Evolutionary conservation across 2,888 invertebrate genomes (phyloP), one percentile per base, ranked within the genome.

Genomic region (Leptinotarsa peninsularis): DNA sequence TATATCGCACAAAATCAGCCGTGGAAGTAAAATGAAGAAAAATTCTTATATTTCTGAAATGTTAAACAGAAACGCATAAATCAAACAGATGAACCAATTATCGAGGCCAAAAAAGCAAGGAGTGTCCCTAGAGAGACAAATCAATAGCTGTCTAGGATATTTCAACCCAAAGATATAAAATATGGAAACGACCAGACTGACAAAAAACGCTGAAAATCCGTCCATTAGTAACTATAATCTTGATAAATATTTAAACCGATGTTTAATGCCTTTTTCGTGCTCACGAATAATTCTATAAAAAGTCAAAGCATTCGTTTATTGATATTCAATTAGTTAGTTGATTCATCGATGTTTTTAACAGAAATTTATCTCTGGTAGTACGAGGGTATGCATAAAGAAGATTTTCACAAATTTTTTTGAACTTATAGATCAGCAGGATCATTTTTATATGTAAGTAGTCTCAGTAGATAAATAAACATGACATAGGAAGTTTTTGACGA

Each of bases 231-330:
- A 58, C 69, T 60, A 67, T 68, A 71, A 71, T 76, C 76, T 73
- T 72, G 68, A 76, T 76, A 71, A 76, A 76, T 76, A 76, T 76
- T 76, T 66, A 73, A 76, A 71, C 71, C 73, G 67, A 76, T 76
- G 76, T 76, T 72, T 58, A 71, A 76, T 73, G 73, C 71, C 56
- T 72, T 73, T 71, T 73, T 50, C 73, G 71, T 76, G 76, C 71
- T 73, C 49, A 49, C 54, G 76, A 73, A 76, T 76, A 73, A 76
- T 73, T 73, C 68, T 56, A 54, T 73, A 67, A 71, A 74, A 76
- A 73, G 68, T 63, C 60, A 68, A 21, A 52, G 58, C 71, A 71
- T 73, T 71, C 67, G 71, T 73, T 63, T 66, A 72, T 73, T 63
- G 71, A 71, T 68, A 72, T 76, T 76, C 71, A 71, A 74, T 76